phyloP scores from a whole-genome alignment of 2,113 vertebrate genomes.

The Terrapene triunguis region DNA sequence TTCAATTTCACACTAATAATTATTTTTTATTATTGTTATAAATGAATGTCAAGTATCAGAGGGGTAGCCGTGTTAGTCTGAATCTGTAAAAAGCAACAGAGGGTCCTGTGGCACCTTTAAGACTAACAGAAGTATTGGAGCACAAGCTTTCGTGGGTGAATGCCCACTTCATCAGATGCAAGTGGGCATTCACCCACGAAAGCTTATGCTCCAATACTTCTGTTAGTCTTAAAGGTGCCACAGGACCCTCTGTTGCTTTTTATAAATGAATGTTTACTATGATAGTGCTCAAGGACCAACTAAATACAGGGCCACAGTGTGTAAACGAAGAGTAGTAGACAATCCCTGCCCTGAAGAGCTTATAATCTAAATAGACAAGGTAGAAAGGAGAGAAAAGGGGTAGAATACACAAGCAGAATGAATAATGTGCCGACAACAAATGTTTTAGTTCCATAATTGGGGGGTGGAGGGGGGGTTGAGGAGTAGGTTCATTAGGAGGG shows the following conservation, averaged over 20 bases:
- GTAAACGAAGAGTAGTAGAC: not conserved
- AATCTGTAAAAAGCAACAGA: too few relatives aligned
- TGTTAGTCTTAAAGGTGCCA: too few relatives aligned
- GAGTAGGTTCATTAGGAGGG: not conserved
- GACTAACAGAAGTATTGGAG: too few relatives aligned
- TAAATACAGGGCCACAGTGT: not conserved
- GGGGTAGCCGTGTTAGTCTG: too few relatives aligned
- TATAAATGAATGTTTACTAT: not conserved
- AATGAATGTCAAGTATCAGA: not conserved
- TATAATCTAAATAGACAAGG: not conserved
- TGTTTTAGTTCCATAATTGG: not conserved
- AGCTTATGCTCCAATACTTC: too few relatives aligned
- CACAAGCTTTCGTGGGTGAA: too few relatives aligned
- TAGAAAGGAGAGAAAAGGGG: not conserved
- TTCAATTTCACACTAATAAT: not conserved
- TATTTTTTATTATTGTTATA: not conserved
- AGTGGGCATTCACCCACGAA: too few relatives aligned
- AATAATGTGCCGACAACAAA: not conserved
- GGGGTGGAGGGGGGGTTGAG: too few relatives aligned
- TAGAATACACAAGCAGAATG: not conserved
- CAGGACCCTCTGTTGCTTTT: too few relatives aligned
- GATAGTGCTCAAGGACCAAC: not conserved
- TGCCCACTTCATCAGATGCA: too few relatives aligned
- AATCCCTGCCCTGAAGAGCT: not conserved
- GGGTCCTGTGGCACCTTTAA: too few relatives aligned